Percentiles rank a stretch among this genome's conserved stretches.
Conservation (phyloP, 2,797 vertebrate species). For the Lagocephalus sceleratus region DNA sequence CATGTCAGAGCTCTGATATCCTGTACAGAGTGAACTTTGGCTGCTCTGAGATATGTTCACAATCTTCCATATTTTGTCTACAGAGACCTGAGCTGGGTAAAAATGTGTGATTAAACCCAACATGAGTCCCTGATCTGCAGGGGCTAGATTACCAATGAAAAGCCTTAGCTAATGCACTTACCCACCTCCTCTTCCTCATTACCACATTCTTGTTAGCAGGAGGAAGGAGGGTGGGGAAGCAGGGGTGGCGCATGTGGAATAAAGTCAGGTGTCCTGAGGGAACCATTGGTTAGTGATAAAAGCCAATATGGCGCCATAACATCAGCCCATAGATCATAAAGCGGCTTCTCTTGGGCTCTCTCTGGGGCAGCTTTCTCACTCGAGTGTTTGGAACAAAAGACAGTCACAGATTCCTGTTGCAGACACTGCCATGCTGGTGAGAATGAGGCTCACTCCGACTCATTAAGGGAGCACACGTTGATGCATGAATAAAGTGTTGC, state of each 20-base stretch:
- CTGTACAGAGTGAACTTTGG: too few species aligned
- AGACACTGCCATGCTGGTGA: constrained; percentile 10
- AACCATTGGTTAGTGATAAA: constrained; percentile 67
- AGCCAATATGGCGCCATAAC: constrained; percentile 53
- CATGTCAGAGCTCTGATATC: too few species aligned
- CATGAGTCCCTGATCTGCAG: constrained; percentile 13
- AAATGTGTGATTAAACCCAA: constrained; percentile 44
- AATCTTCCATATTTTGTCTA: constrained; percentile 34
- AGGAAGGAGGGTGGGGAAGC: constrained; percentile 65
- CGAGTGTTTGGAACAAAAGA: constrained; percentile 34
- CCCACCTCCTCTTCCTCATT: constrained; percentile 58
- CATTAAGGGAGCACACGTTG: constrained; percentile 56
- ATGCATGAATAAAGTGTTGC: constrained; percentile 53
- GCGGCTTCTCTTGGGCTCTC: constrained; percentile 69
- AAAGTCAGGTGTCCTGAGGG: constrained; percentile 69
- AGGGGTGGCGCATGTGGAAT: constrained; percentile 59
- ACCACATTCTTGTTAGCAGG: constrained; percentile 53
- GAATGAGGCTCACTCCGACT: constrained; percentile 36
- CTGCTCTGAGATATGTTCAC: constrained; percentile 1
- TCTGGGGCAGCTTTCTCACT: constrained; percentile 40
- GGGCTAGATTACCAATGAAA: constrained; percentile 26
- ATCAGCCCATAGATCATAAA: constrained; percentile 71
- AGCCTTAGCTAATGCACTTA: constrained; percentile 27
- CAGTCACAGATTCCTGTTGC: constrained; percentile 22
- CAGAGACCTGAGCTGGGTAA: constrained; percentile 34